Base-by-base conservation (phyloP, 1,140 invertebrate genomes). In the Apocrypta bakeri region DNA sequence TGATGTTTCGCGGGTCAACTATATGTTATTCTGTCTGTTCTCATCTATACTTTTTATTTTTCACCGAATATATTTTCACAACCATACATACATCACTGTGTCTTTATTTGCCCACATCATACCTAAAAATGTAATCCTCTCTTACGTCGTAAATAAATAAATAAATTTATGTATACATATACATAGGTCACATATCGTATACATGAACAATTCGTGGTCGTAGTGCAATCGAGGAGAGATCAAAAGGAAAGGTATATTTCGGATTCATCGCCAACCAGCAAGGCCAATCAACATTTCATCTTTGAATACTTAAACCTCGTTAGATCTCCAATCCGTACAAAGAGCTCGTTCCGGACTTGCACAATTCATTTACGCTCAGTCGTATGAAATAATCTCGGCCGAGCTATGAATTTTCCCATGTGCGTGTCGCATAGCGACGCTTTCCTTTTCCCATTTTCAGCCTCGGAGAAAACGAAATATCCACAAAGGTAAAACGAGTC, bases 41-140 rank as follows among this genome's bases (percentile, higher is more conserved):
- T 3, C 25, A n/a, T 72, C 48, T 56, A 25, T 66, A 71, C 66
- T 83, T 73, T 83, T 79, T 79, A 78, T 66, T 83, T 73, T 71
- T 78, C 81, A 71, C 71, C 68, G 66, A 83, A 83, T 83, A 83
- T 83, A 83, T 83, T 83, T 83, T 83, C 81, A 78, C 81, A 78
- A 83, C 17, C 81, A 48, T 78, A 64, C 12, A 71, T n/a, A 24
- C 33, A 48, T 37, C 64, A 25, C 31, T 66, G 27, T 66, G 75
- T 66, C 33, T 66, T 77, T 77, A 37, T 48, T 71, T 66, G 25
- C 14, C 21, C 21, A 17, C 48, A 56, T 4, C 21, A 7, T n/a
- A n/a, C n/a, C 48, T 21, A 56, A 56, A 4, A 56, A 56, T 56
- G 2, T 21, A n/a, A 56, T 21, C 48, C 48, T 4, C 2, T 37